phyloP scores from a whole-genome alignment of 2,113 vertebrate genomes.

The Campylorhamphus procurvoides region DNA sequence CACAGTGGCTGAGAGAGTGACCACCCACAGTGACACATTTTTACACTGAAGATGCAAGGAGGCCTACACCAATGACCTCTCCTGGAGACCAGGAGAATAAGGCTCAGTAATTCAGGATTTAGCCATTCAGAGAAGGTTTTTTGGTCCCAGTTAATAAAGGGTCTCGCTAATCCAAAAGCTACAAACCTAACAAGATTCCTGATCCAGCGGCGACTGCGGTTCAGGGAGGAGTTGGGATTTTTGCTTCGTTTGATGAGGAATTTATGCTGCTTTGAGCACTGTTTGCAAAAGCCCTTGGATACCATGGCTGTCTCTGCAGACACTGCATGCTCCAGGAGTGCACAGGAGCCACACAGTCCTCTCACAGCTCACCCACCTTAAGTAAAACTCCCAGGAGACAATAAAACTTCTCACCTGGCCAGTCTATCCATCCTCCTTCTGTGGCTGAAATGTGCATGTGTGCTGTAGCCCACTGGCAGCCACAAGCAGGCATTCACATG shows the following conservation, averaged over 20 bases:
- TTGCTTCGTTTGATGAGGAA: not conserved
- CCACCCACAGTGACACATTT: slow-evolving; percentile 65
- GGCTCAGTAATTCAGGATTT: slow-evolving; percentile 53
- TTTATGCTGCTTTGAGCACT: not conserved
- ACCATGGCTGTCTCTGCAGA: not conserved
- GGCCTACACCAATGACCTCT: slow-evolving; percentile 46
- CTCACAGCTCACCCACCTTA: not conserved
- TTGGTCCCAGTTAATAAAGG: slow-evolving; percentile 41
- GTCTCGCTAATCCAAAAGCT: slow-evolving; percentile 46
- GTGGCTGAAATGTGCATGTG: not conserved
- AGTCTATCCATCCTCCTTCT: not conserved
- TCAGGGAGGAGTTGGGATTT: slow-evolving; percentile 25
- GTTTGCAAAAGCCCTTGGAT: slow-evolving; percentile 14
- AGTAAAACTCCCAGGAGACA: not conserved
- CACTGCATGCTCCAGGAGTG: not conserved
- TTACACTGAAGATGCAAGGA: slow-evolving; percentile 46
- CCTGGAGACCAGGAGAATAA: slow-evolving; percentile 53
- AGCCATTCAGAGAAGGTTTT: slow-evolving; percentile 40
- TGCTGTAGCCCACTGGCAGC: not conserved
- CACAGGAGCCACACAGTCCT: not conserved
- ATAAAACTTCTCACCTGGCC: not conserved
- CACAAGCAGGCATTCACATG: not conserved
- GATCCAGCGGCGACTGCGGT: not conserved
- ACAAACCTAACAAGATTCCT: slow-evolving; percentile 32
- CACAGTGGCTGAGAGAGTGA: slow-evolving; percentile 17